Conservation (phyloP, 2,888 invertebrate genomes). For the Brenthis hecate region DNA sequence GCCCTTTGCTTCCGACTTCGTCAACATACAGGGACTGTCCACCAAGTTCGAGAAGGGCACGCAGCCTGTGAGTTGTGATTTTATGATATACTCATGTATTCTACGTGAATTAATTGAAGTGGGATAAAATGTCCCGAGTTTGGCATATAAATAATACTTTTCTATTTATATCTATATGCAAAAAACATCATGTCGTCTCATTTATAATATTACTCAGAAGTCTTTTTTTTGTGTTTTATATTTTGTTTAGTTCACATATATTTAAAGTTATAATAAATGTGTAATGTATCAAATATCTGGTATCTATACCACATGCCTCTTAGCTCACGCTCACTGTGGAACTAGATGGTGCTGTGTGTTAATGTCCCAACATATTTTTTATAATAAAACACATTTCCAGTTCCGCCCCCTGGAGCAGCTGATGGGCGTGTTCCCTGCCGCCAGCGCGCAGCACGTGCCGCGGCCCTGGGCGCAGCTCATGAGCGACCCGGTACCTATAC, state of each 20-base stretch:
- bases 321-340: no score
- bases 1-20: constrained; percentile 99
- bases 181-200: no score
- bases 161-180: no score
- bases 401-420: constrained; percentile 98
- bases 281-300: no score
- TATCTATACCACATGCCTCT: no score
- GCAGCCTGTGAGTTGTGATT: constrained; percentile 86
- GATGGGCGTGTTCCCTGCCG: constrained; percentile 99
- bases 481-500: constrained; percentile 87
- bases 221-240: no score
- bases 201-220: no score
- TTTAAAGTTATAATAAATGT: no score
- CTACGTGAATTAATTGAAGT: not conserved
- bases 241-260: no score
- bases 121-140: not conserved
- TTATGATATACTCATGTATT: not conserved
- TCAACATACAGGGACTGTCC: constrained; percentile 92
- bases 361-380: no score
- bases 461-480: constrained; percentile 96
- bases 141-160: no score
- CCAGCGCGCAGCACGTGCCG: constrained; percentile 96
- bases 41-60: constrained; percentile 95
- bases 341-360: no score
- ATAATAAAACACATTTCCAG: constrained; percentile 64